Evolutionary conservation across 2,797 vertebrate species (phyloP).

Genomic region (Vultur gryphus): DNA sequence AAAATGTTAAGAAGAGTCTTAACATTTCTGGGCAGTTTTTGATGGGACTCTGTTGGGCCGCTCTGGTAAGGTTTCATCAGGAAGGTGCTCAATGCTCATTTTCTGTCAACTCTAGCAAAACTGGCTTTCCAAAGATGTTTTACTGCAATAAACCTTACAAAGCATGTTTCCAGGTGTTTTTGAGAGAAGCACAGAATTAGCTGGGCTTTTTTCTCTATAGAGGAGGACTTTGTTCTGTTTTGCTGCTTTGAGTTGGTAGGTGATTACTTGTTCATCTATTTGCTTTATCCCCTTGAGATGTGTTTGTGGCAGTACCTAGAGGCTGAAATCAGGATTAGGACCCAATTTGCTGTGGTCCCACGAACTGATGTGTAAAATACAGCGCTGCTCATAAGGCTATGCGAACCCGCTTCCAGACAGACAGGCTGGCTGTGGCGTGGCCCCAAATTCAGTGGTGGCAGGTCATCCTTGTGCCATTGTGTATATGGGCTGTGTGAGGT

Average conservation of each 20-base stretch:
- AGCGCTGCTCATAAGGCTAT: accelerated
- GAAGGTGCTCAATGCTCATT: not conserved
- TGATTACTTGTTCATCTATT: accelerated
- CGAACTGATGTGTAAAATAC: not conserved
- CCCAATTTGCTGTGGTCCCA: accelerated
- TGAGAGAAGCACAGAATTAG: not conserved
- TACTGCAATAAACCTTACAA: not conserved
- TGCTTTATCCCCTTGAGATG: not conserved
- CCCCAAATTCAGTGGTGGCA: not conserved
- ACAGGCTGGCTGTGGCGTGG: accelerated
- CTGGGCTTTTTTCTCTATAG: not conserved
- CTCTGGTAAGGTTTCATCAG: not conserved
- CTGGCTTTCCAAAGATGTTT: not conserved
- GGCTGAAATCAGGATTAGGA: not conserved
- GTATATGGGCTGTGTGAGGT: accelerated
- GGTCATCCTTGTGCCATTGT: not conserved
- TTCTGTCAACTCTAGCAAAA: not conserved
- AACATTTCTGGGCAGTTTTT: not conserved
- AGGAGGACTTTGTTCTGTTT: not conserved
- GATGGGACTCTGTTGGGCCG: not conserved
- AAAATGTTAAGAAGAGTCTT: not conserved
- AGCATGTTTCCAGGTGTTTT: not conserved
- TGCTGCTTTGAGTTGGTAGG: not conserved
- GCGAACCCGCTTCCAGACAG: not conserved
- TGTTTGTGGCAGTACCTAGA: not conserved